Percentiles rank a stretch among this genome's conserved stretches.
These are phyloP conservation scores for Podarcis muralis DNA, from an alignment of 2,113 vertebrate species.

Conservation along the genomic window DNA sequence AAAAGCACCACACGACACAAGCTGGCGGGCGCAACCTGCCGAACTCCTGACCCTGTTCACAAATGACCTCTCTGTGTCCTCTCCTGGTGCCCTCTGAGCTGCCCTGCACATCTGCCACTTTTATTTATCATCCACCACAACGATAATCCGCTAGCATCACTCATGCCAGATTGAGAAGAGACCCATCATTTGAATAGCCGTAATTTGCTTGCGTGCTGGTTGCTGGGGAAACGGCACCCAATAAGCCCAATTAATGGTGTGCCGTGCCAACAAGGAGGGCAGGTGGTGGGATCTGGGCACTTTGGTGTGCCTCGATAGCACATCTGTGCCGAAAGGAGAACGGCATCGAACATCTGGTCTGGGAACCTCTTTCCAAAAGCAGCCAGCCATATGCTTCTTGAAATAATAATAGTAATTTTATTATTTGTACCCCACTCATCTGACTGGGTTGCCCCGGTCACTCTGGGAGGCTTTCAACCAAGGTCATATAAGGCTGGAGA, in stretches of 20 bases:
- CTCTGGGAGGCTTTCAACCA: too few species aligned
- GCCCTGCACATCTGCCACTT: not conserved
- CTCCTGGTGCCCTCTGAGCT: not conserved
- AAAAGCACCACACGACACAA: not conserved
- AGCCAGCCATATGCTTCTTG: too few species aligned
- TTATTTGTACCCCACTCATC: too few species aligned
- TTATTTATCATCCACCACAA: not conserved
- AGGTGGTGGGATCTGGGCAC: not conserved
- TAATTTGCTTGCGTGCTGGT: conserved; percentile 11
- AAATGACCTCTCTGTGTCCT: conserved; percentile 24
- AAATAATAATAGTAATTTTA: too few species aligned
- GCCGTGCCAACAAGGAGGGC: too few species aligned
- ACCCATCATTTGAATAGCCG: conserved; percentile 10
- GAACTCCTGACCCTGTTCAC: not conserved
- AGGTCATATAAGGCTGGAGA: too few species aligned
- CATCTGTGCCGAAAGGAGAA: too few species aligned
- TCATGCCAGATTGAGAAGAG: conserved; percentile 8
- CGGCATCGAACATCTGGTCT: too few species aligned
- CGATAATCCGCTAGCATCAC: conserved; percentile 6
- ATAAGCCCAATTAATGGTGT: not conserved
- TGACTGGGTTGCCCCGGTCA: too few species aligned
- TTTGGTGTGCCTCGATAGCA: not conserved
- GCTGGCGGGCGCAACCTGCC: not conserved
- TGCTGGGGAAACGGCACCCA: not conserved
- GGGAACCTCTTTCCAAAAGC: too few species aligned